These are phyloP conservation scores for Diorhabda elongata DNA, from an alignment of 1,140 invertebrate species.

Conservation along the genomic window DNA sequence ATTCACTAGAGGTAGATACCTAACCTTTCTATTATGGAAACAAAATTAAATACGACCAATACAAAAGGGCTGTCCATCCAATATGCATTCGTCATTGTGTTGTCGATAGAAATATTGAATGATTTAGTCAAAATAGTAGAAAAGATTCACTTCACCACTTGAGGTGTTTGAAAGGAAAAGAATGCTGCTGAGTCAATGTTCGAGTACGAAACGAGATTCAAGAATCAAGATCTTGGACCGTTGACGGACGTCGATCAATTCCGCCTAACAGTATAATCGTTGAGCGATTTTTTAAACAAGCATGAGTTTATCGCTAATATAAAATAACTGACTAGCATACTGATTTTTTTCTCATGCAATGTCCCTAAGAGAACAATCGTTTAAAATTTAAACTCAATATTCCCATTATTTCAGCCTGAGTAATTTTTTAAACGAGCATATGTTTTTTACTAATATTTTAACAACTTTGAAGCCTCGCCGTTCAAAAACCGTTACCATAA, in stretches of 20 bases:
- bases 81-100: conserved; percentile 2
- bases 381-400: no score
- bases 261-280: neutral
- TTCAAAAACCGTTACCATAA: no score
- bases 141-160: conserved; percentile 21
- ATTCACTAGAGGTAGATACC: neutral
- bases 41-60: neutral
- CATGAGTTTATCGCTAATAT: no score
- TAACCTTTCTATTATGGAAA: neutral
- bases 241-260: conserved; percentile 11
- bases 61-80: neutral
- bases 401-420: no score
- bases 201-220: conserved; percentile 3
- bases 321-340: no score
- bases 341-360: no score
- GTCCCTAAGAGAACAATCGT: no score
- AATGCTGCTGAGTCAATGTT: conserved; percentile 15
- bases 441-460: no score
- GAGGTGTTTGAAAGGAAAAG: conserved; percentile 15
- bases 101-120: conserved; percentile 2
- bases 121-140: conserved; percentile 2
- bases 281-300: no score
- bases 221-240: conserved; percentile 5
- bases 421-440: no score
- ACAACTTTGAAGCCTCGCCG: no score